Evolutionary conservation across 2,113 vertebrate species (phyloP), one percentile per base, ranked within the genome.

Genomic region (Picathartes gymnocephalus): DNA sequence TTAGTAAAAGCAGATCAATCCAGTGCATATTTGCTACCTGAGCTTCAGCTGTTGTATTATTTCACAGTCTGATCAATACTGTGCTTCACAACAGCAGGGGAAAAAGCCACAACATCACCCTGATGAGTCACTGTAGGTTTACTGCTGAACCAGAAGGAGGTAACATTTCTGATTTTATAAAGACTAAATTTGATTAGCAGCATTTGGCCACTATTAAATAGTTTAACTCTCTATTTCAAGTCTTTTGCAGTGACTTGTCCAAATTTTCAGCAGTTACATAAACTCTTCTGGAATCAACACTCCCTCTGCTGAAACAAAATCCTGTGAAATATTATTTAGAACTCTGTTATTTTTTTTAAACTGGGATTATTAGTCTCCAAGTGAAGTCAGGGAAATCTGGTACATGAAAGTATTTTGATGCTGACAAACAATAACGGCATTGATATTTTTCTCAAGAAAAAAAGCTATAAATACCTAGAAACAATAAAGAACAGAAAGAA

Each of bases 41-140:
- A 98, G 98, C 98, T 98, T 98, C 97, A 98, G 98, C 98, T 98
- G 95, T 96, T 98, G 96, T 97, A 97, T 98, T 97, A 97, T 98
- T 98, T 98, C 97, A 98, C 97, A 88, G 96, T 94, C 97, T 97
- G 98, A 99, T 99, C 99, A 96, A 99, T 99, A 98, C 23, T 2
- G 5, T 54, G 91, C 97, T 97, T 97, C 91, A 77, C 95, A 96
- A 97, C 44, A 97, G 94, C 97, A 85, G 78, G 35, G 57, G 66
- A 69, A 95, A 98, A 97, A 97, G 96, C 96, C 95, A 76, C 95
- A 95, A 60, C 96, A 98, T 95, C 95, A 91, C 57, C 77, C 93
- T 92, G 84, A 97, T 90, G 92, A 94, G 97, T 97, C 97, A 96
- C 96, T 86, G 80, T 64, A 82, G 92, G 92, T 91, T 96, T 95